Evolutionary conservation across 2,113 vertebrate genomes (phyloP).

Genomic region (Trogon surrucura): DNA sequence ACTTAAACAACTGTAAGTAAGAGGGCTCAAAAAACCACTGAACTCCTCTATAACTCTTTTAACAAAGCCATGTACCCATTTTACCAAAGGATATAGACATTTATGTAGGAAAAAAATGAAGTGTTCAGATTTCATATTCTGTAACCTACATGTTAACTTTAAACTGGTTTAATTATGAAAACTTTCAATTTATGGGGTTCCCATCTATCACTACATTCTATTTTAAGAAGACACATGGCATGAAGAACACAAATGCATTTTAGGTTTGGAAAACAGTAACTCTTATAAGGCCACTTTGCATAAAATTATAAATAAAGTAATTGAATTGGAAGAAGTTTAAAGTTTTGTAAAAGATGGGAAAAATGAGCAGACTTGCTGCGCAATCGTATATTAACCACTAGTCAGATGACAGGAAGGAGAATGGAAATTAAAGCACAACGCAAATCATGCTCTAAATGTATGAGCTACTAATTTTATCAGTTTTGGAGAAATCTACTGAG

Average conservation of each 20-base stretch:
- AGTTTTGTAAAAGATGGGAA: neutral
- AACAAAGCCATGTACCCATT: neutral
- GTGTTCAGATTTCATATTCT: neutral
- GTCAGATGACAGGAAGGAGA: neutral
- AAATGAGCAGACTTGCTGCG: neutral
- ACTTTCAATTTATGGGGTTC: neutral
- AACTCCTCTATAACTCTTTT: neutral
- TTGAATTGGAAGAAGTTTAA: neutral
- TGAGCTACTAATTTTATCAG: neutral
- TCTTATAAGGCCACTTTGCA: neutral
- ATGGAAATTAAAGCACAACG: neutral
- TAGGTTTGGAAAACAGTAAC: neutral
- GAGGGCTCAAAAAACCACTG: neutral
- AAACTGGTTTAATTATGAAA: neutral
- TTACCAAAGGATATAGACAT: neutral
- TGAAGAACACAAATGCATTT: neutral
- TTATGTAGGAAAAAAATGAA: neutral
- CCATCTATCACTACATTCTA: neutral
- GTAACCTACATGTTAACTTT: neutral
- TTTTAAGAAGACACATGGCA: neutral
- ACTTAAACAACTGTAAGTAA: neutral
- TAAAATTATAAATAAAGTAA: neutral
- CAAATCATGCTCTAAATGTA: neutral
- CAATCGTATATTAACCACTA: neutral
- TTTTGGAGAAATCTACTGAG: neutral